Conservation (phyloP, 1,140 invertebrate species). For the Bombus huntii region DNA sequence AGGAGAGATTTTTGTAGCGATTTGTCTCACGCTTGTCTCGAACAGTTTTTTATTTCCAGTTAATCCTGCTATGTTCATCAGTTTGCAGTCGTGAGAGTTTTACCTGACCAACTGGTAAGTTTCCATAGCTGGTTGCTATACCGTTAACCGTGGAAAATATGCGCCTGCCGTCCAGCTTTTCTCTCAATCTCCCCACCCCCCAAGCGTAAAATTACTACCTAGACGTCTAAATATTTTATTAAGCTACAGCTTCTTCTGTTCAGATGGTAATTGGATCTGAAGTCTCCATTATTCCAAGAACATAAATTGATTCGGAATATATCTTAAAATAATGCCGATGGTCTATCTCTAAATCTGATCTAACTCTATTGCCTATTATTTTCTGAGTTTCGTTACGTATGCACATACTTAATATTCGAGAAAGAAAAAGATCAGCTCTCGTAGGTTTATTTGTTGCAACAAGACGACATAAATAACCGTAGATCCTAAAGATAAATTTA, state of each 20-base stretch:
- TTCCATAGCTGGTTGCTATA: constrained; percentile 3
- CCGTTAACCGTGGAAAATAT: constrained; percentile 24
- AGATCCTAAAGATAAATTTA: background rate
- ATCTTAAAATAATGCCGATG: background rate
- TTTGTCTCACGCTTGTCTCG: background rate
- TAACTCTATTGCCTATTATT: too few species aligned
- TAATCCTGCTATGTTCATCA: constrained; percentile 10
- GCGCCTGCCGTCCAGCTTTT: background rate
- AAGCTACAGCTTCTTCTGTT: background rate
- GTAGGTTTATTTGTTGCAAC: background rate
- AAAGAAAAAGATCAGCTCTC: background rate
- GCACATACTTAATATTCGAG: background rate
- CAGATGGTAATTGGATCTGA: background rate
- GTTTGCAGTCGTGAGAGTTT: constrained; percentile 4
- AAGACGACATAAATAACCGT: background rate
- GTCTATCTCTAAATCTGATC: background rate
- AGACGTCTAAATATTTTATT: background rate
- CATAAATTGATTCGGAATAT: background rate
- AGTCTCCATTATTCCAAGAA: background rate
- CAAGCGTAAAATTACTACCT: too few species aligned
- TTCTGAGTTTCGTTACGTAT: too few species aligned
- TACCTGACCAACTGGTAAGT: constrained; percentile 19
- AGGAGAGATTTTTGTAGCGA: background rate
- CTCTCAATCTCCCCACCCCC: background rate
- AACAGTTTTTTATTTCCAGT: background rate